Evolutionary conservation across 2,113 vertebrate species (phyloP).

Genomic region (Oreochromis aureus): DNA sequence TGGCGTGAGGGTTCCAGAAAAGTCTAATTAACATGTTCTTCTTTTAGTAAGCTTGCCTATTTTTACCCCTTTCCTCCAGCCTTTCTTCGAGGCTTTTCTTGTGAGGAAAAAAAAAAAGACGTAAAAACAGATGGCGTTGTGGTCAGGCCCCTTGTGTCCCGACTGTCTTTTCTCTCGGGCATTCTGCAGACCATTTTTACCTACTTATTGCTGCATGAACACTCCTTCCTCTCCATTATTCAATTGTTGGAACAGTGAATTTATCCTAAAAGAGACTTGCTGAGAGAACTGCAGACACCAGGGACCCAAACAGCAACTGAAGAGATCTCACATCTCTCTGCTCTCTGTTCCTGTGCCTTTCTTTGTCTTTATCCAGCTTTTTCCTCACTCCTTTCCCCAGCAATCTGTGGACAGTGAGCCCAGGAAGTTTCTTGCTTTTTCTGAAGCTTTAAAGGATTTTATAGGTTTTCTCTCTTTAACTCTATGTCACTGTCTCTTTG

Average conservation of each 20-base stretch:
- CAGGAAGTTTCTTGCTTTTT: background rate
- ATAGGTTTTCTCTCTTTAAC: background rate
- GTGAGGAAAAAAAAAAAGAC: background rate
- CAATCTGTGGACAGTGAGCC: background rate
- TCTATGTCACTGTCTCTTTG: background rate
- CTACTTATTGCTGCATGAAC: background rate
- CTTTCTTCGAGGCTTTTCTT: conserved; percentile 8
- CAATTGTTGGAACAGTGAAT: conserved; percentile 2
- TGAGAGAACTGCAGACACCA: background rate
- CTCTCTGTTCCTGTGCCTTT: background rate
- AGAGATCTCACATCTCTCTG: background rate
- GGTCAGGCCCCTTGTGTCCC: background rate
- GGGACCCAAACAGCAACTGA: background rate
- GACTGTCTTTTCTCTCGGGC: background rate
- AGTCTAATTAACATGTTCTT: conserved; percentile 28
- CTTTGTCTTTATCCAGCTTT: background rate
- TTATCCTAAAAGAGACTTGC: background rate
- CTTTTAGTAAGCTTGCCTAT: background rate
- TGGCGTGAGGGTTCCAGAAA: conserved; percentile 10
- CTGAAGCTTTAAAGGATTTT: background rate
- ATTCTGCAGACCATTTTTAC: background rate
- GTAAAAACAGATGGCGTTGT: background rate
- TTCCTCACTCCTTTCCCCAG: background rate
- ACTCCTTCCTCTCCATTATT: background rate
- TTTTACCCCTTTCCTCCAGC: background rate